Conservation (phyloP, 2,888 invertebrate species). For the Spisula solida region DNA sequence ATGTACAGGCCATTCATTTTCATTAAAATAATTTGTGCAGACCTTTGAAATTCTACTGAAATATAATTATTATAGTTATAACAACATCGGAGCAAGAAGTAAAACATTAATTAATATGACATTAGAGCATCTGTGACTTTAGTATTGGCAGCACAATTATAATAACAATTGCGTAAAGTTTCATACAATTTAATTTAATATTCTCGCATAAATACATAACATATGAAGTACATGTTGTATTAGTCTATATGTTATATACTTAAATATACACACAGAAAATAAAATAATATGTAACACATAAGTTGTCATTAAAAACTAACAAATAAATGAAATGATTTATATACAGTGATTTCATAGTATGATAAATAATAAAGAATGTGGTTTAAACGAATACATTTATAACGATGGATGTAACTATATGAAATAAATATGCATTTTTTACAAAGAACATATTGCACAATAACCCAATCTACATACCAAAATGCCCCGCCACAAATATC, state of each 20-base stretch:
- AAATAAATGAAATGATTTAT: not conserved
- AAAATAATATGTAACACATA: not conserved
- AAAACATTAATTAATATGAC: too few species aligned
- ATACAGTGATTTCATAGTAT: not conserved
- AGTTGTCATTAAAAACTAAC: not conserved
- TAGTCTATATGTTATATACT: too few species aligned
- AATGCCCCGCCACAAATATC: not conserved
- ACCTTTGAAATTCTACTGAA: too few species aligned
- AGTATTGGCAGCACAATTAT: too few species aligned
- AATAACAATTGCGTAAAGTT: too few species aligned
- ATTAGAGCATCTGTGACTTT: too few species aligned
- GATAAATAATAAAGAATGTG: not conserved
- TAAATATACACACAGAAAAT: slow-evolving; percentile 1
- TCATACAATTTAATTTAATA: not conserved
- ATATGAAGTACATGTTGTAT: slow-evolving; percentile 1
- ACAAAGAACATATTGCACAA: slow-evolving; percentile 8
- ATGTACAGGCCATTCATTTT: too few species aligned
- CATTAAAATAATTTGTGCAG: too few species aligned
- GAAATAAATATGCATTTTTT: slow-evolving; percentile 8
- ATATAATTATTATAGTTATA: too few species aligned
- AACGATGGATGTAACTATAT: not conserved
- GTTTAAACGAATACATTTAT: not conserved
- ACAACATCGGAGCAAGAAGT: too few species aligned
- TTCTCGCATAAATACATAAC: slow-evolving; percentile 10
- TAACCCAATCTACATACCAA: not conserved